Evolutionary conservation across 2,113 vertebrate species (phyloP).

Genomic region (Platysternon megacephalum): DNA sequence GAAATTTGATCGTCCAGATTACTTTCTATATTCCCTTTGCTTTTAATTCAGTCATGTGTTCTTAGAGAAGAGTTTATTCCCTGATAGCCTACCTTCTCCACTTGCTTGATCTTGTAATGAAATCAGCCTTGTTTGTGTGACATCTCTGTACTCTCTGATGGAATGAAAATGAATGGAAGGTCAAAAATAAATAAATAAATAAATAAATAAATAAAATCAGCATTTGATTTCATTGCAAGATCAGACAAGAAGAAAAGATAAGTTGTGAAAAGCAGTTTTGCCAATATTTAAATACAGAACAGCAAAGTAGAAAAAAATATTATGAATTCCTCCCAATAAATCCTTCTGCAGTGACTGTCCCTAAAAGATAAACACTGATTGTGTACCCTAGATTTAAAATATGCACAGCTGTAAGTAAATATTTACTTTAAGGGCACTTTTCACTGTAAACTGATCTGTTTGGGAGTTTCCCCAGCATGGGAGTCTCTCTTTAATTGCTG

Average conservation of each 20-base stretch:
- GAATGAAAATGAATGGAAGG: not conserved
- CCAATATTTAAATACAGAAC: not conserved
- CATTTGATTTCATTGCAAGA: not conserved
- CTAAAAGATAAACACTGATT: not conserved
- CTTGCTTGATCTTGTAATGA: not conserved
- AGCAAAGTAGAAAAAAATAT: not conserved
- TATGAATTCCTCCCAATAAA: not conserved
- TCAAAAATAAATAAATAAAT: not conserved
- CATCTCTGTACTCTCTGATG: not conserved
- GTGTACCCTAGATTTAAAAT: not conserved
- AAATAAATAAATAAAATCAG: too few species aligned
- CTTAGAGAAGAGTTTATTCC: not conserved
- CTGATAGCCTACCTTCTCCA: not conserved
- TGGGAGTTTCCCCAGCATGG: not conserved
- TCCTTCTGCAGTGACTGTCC: not conserved
- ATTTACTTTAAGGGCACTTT: not conserved
- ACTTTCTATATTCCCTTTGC: not conserved
- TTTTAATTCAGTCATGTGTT: not conserved
- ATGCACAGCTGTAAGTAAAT: not conserved
- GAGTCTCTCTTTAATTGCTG: not conserved
- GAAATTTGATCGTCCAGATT: not conserved
- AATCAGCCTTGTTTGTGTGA: not conserved
- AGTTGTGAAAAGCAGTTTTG: not conserved
- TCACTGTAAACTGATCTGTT: not conserved
- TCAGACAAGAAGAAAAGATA: not conserved